phyloP scores from a whole-genome alignment of 1,140 invertebrate genomes.

The Frieseomelitta varia region DNA sequence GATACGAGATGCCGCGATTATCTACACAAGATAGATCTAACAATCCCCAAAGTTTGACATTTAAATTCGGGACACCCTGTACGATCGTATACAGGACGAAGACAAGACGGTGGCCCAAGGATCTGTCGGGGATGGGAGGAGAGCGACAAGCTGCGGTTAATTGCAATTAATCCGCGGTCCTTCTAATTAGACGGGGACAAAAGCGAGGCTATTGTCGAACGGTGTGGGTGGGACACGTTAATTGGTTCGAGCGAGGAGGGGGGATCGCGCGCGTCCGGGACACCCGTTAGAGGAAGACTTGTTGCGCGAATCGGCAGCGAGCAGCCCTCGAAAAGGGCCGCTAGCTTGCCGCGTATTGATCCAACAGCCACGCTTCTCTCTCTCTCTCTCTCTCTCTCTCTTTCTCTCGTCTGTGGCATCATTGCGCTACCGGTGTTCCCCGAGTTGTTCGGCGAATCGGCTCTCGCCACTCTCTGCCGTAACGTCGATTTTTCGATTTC shows the following conservation, averaged over 20 bases:
- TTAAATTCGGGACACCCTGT: too few species aligned
- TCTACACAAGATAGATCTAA: too few species aligned
- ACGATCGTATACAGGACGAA: too few species aligned
- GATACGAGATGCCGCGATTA: too few species aligned
- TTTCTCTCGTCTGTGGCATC: constrained; percentile 48
- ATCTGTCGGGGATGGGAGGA: too few species aligned
- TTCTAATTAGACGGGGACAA: constrained; percentile 54
- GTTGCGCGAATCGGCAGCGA: constrained; percentile 57
- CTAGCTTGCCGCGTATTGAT: constrained; percentile 60
- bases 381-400: too few species aligned
- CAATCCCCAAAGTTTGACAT: too few species aligned
- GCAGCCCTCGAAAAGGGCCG: constrained; percentile 53
- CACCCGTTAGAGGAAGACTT: constrained; percentile 67
- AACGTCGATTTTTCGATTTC: neutral
- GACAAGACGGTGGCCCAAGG: too few species aligned
- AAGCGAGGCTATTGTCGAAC: constrained; percentile 28
- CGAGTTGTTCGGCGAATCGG: neutral
- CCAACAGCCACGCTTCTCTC: constrained; percentile 61
- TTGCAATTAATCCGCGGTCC: constrained; percentile 54
- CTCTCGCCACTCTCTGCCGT: neutral
- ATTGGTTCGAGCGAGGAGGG: constrained; percentile 45
- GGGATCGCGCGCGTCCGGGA: constrained; percentile 23
- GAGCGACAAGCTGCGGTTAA: constrained; percentile 52
- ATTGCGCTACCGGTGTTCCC: constrained; percentile 47
- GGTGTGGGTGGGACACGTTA: constrained; percentile 44